Conservation (phyloP, 2,888 invertebrate genomes). For the Platerodrilus igneus region DNA sequence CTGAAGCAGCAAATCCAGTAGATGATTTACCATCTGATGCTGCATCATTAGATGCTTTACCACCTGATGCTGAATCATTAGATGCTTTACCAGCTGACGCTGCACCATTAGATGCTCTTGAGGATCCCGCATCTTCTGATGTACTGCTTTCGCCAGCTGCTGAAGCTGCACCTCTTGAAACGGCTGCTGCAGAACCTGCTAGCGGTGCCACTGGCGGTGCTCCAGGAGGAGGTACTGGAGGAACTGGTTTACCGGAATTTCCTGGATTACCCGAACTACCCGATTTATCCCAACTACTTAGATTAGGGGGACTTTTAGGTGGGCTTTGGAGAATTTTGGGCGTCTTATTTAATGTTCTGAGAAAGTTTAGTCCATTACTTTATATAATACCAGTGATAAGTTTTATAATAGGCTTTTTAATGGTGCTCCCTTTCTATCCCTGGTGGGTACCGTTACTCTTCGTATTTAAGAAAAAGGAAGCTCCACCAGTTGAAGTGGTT, state of each 20-base stretch:
- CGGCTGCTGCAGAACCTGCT: constrained; percentile 19
- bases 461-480: constrained; percentile 35
- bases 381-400: constrained; percentile 60
- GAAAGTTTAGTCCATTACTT: constrained; percentile 48
- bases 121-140: constrained; percentile 4
- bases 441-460: constrained; percentile 56
- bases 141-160: not conserved
- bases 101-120: constrained; percentile 13
- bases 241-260: constrained; percentile 33
- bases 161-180: too few relatives aligned
- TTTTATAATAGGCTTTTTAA: constrained; percentile 58
- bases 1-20: constrained; percentile 42
- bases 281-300: constrained; percentile 34
- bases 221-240: constrained; percentile 24
- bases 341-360: constrained; percentile 25
- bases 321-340: constrained; percentile 32
- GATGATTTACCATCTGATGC: constrained; percentile 40
- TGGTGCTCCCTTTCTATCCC: constrained; percentile 60
- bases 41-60: constrained; percentile 25
- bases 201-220: too few relatives aligned
- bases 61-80: constrained; percentile 26
- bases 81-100: constrained; percentile 22
- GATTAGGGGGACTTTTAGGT: constrained; percentile 36
- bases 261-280: constrained; percentile 30
- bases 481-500: constrained; percentile 27